Conservation (phyloP, 1,140 invertebrate genomes). For the Euura lappo region DNA sequence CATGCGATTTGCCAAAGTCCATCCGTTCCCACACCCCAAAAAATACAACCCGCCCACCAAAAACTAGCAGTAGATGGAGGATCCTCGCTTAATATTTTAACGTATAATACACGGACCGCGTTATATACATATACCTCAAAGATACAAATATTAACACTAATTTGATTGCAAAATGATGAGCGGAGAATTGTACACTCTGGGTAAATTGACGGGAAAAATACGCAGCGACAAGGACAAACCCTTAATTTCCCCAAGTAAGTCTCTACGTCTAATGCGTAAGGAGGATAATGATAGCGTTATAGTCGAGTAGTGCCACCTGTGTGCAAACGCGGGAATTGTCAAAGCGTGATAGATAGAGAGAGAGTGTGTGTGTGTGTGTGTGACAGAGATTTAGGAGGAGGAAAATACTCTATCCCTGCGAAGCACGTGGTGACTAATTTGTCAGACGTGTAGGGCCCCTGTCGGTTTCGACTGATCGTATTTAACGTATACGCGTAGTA, state of each 20-base stretch:
- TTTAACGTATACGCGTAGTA: too few species aligned
- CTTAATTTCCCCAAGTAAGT: too few species aligned
- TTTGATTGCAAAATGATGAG: background rate
- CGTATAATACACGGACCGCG: too few species aligned
- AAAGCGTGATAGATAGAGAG: slow-evolving; percentile 16
- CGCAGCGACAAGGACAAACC: too few species aligned
- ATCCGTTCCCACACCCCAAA: too few species aligned
- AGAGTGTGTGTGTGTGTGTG: slow-evolving; percentile 14
- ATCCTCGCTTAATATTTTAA: too few species aligned
- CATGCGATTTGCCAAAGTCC: background rate
- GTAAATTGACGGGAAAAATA: background rate
- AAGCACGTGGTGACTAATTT: slow-evolving; percentile 43
- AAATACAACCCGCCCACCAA: background rate
- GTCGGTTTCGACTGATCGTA: too few species aligned
- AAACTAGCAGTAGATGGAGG: too few species aligned
- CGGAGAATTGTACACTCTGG: background rate
- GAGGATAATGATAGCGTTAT: slow-evolving; percentile 21
- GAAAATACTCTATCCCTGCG: slow-evolving; percentile 11
- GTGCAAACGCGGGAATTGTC: slow-evolving; percentile 44
- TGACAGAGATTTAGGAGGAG: slow-evolving; percentile 21
- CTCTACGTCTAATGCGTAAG: background rate
- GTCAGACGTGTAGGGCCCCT: slow-evolving; percentile 32
- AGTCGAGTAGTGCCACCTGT: slow-evolving; percentile 43
- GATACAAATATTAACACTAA: background rate
- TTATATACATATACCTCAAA: background rate